Evolutionary conservation across 1,140 invertebrate species (phyloP), one percentile per base, ranked within the genome.

Genomic region (Papilio polytes): DNA sequence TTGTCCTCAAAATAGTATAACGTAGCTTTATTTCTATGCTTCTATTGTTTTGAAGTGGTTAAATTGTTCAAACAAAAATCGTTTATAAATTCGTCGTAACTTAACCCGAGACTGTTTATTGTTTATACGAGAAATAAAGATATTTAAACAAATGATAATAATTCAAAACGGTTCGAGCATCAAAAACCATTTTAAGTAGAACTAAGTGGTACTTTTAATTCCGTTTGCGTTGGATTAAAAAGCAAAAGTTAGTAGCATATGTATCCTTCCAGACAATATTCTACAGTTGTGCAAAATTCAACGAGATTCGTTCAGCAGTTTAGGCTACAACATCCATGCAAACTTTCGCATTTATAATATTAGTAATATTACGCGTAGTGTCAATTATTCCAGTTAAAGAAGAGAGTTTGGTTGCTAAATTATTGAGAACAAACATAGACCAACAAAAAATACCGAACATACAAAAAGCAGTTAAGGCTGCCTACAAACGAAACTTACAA

Each of bases 361-460:
- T 41, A 41, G 36, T 41, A 41, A 41, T 7, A 41, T 41, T 41
- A 41, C 48, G 1, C 1, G 18, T 20, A 20, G 3, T n/a, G 53
- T 56, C 26, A 36, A 7, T 18, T 70, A 51, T 85, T 83, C 9
- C 74, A 90, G 88, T 87, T 1, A 86, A 88, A 51, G 90, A 92
- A 81, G 72, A 72, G 26, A 88, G 78, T 44, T 80, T 93, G 4
- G 80, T 92, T 6, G 18, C 77, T 3, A 88, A 87, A 74, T 78
- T 93, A 8, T 9, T 87, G 10, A 85, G 87, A 74, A 86, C 84
- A 0, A 82, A 79, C 20, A 86, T 89, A 56, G 74, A 87, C 6
- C 80, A 86, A 9, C 59, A 78, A 3, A 81, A 87, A 13, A 20
- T 90, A 12, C 51, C 78, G 0, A 80, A 80, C 7, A 22, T 93